These are phyloP conservation scores for Penaeus monodon DNA, from an alignment of 2,888 invertebrate genomes.

Conservation along the genomic window DNA sequence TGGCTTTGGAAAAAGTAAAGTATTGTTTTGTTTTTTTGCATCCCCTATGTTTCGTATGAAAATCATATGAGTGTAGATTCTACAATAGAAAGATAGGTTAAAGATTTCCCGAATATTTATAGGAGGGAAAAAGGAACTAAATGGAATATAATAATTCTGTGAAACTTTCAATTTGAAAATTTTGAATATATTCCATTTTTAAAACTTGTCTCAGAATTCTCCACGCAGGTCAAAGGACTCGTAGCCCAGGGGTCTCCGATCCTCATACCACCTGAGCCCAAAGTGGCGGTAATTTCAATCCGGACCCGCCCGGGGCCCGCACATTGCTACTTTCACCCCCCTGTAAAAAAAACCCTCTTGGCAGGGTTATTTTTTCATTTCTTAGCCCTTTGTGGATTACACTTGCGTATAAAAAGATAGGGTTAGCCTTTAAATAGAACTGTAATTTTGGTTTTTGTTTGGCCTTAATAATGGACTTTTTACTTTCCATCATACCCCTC, in stretches of 20 bases:
- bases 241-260: not conserved
- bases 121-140: no score
- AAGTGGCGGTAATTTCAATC: not conserved
- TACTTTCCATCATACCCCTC: no score
- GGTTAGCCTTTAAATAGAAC: no score
- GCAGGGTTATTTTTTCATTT: no score
- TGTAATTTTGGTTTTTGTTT: no score
- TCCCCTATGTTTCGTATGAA: not conserved
- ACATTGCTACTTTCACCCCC: slow-evolving; percentile 10
- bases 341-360: not conserved
- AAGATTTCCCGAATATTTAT: no score
- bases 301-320: slow-evolving; percentile 11
- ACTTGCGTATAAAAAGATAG: no score
- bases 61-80: not conserved
- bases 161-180: no score
- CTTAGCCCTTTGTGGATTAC: no score
- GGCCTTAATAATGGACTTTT: no score
- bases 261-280: not conserved
- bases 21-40: not conserved
- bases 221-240: slow-evolving; percentile 23
- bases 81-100: not conserved
- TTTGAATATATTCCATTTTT: not conserved
- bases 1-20: slow-evolving; percentile 6
- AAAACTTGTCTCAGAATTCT: slow-evolving; percentile 7
- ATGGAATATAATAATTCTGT: no score